Evolutionary conservation across 2,888 invertebrate species (phyloP).

Genomic region (Spisula solida): DNA sequence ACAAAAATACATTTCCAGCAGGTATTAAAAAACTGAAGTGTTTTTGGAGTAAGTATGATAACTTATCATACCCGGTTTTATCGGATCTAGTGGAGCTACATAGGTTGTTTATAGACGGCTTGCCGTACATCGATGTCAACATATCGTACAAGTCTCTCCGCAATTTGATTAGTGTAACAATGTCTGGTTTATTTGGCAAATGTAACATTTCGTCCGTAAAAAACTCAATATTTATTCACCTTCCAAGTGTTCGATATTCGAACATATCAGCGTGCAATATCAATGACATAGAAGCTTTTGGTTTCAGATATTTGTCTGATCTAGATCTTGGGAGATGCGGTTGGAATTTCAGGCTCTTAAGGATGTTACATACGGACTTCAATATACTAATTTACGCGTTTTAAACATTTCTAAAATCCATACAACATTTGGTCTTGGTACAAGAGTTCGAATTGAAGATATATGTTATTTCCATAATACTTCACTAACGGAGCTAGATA

Average conservation of each 20-base stretch:
- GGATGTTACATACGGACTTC: slow-evolving; percentile 54
- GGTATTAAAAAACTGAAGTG: not conserved
- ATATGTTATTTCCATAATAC: slow-evolving; percentile 55
- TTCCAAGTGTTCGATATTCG: too few species aligned
- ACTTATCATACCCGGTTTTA: not conserved
- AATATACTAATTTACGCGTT: slow-evolving; percentile 39
- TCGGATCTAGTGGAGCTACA: not conserved
- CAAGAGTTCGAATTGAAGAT: too few species aligned
- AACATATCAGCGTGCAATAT: too few species aligned
- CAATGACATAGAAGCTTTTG: slow-evolving; percentile 33
- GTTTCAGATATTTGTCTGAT: slow-evolving; percentile 34
- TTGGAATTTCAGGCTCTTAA: slow-evolving; percentile 31
- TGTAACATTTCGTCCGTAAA: slow-evolving; percentile 28
- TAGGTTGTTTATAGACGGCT: not conserved
- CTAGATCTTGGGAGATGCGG: slow-evolving; percentile 38
- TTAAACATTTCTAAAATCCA: slow-evolving; percentile 42
- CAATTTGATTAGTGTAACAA: not conserved
- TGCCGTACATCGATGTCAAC: not conserved
- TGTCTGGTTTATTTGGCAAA: not conserved
- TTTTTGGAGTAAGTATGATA: not conserved
- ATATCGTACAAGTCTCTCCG: not conserved
- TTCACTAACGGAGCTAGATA: slow-evolving; percentile 37
- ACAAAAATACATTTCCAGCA: not conserved
- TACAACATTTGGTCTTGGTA: too few species aligned
- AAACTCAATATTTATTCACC: too few species aligned